Evolutionary conservation across 1,140 invertebrate species (phyloP).

Genomic region (Galleria mellonella): DNA sequence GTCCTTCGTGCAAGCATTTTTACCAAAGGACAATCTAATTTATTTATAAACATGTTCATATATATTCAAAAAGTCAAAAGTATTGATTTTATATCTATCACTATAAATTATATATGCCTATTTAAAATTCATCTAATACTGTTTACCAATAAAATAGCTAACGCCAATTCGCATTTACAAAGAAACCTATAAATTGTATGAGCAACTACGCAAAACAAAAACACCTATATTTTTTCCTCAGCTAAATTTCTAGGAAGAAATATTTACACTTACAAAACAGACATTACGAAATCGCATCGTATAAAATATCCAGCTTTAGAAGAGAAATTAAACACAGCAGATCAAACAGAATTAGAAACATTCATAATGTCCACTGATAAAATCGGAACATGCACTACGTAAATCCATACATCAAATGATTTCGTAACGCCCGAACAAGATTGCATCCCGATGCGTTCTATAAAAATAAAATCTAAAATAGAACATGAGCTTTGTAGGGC

Average conservation of each 20-base stretch:
- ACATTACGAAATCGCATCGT: not conserved
- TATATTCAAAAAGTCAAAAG: too few relatives aligned
- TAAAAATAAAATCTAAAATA: slow-evolving; percentile 35
- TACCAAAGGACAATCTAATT: too few relatives aligned
- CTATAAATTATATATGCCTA: too few relatives aligned
- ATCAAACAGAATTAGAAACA: not conserved
- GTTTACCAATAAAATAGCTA: too few relatives aligned
- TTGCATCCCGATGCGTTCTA: slow-evolving; percentile 31
- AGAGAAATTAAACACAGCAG: not conserved
- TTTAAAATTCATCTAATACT: too few relatives aligned
- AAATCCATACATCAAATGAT: slow-evolving; percentile 5
- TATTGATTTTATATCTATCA: too few relatives aligned
- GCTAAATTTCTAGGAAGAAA: not conserved
- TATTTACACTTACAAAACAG: not conserved
- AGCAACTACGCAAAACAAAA: too few relatives aligned
- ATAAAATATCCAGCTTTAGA: not conserved
- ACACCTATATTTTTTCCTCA: too few relatives aligned
- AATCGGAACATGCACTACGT: not conserved
- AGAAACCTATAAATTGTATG: too few relatives aligned
- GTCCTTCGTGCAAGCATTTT: too few relatives aligned
- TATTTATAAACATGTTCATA: too few relatives aligned
- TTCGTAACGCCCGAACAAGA: slow-evolving; percentile 18
- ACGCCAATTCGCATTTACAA: too few relatives aligned
- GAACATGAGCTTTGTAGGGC: slow-evolving; percentile 38
- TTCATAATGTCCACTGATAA: slow-evolving; percentile 5